A percentile compares a stretch with the other conserved stretches of the same genome.
These are phyloP conservation scores for Phylloscopus trochiloides DNA, from an alignment of 2,113 vertebrate species.

Conservation along the genomic window DNA sequence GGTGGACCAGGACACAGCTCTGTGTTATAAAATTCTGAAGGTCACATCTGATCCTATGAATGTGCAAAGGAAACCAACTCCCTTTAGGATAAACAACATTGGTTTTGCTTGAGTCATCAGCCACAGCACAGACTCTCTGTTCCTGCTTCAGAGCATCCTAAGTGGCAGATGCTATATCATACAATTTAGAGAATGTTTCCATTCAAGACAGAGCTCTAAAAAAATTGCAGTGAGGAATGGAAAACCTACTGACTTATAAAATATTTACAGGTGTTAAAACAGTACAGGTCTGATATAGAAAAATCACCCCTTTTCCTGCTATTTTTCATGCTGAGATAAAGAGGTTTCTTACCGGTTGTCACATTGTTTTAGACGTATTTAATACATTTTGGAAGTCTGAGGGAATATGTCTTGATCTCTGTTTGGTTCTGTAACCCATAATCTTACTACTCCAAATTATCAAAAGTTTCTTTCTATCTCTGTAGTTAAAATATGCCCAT, in stretches of 20 bases:
- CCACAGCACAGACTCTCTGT: not conserved
- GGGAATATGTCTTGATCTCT: not conserved
- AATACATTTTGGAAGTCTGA: not conserved
- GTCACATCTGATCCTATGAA: not conserved
- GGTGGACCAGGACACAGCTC: not conserved
- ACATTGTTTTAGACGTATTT: not conserved
- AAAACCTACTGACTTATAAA: not conserved
- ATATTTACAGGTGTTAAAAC: not conserved
- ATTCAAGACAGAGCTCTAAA: not conserved
- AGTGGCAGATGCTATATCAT: not conserved
- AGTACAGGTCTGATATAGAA: not conserved
- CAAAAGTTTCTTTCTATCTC: not conserved
- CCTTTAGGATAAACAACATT: not conserved
- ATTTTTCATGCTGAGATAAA: not conserved
- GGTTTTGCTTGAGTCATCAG: not conserved
- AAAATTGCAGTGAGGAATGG: not conserved
- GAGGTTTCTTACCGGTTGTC: not conserved
- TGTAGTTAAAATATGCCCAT: not conserved
- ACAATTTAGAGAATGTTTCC: not conserved
- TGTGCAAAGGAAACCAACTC: not conserved
- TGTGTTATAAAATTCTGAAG: not conserved
- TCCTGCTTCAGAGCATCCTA: not conserved
- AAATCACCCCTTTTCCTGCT: not conserved
- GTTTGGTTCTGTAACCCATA: not conserved
- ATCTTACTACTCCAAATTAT: not conserved